phyloP scores from a whole-genome alignment of 2,113 vertebrate species.

The Mionectes macconnelli region DNA sequence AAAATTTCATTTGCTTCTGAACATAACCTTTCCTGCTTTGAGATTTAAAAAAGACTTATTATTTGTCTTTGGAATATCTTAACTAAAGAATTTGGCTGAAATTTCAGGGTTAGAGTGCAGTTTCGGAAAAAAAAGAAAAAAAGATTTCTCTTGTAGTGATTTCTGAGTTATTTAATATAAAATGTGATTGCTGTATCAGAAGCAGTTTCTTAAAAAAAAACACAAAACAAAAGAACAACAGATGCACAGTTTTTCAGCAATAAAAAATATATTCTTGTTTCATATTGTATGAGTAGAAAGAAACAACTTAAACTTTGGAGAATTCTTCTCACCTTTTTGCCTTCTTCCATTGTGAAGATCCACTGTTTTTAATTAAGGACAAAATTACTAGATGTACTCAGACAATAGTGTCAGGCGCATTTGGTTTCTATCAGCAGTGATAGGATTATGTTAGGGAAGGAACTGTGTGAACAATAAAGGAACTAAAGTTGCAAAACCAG shows the following conservation, averaged over 20 bases:
- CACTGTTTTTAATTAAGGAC: background rate
- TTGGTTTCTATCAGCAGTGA: background rate
- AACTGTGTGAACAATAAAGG: background rate
- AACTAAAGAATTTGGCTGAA: background rate
- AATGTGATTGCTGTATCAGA: background rate
- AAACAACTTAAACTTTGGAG: background rate
- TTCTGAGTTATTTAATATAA: background rate
- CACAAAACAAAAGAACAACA: background rate
- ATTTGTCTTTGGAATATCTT: slow-evolving; percentile 18
- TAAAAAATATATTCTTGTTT: background rate
- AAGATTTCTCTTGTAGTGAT: background rate
- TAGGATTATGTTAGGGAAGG: background rate
- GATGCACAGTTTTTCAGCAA: background rate
- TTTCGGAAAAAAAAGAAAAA: background rate
- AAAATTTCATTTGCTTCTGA: background rate
- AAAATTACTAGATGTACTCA: background rate
- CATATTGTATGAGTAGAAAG: background rate
- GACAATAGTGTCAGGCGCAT: background rate
- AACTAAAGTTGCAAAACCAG: background rate
- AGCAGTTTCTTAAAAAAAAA: background rate
- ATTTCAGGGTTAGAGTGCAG: background rate
- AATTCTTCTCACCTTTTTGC: background rate
- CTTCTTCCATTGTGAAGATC: background rate
- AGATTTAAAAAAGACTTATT: background rate
- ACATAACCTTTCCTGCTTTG: background rate